These are phyloP conservation scores for Argynnis bischoffii DNA, from an alignment of 2,888 invertebrate species.

Conservation along the genomic window DNA sequence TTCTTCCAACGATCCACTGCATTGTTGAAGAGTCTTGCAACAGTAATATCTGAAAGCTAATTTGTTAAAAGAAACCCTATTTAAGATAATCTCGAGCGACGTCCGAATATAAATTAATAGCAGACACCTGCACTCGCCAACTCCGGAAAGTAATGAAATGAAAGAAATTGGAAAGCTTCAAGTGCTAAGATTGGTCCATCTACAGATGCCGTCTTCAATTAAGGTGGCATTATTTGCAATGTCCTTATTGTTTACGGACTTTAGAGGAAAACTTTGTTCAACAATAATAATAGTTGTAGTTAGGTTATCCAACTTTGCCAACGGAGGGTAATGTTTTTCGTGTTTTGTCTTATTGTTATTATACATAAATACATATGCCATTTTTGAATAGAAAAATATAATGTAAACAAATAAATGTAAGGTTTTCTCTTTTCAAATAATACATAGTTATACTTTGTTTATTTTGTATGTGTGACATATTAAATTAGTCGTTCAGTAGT, in stretches of 20 bases:
- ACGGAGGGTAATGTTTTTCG: too few relatives aligned
- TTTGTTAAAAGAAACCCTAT: slow-evolving; percentile 46
- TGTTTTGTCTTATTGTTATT: too few relatives aligned
- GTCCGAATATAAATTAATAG: slow-evolving; percentile 45
- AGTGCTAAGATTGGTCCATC: slow-evolving; percentile 24
- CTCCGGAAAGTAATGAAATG: slow-evolving; percentile 26
- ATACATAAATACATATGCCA: too few relatives aligned
- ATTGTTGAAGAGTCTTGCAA: slow-evolving; percentile 26
- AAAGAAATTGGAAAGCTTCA: slow-evolving; percentile 31
- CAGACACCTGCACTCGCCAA: slow-evolving; percentile 38
- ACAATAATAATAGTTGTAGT: slow-evolving; percentile 1
- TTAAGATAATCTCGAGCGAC: slow-evolving; percentile 51
- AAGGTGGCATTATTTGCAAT: slow-evolving; percentile 16
- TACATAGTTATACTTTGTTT: too few relatives aligned
- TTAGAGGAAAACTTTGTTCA: slow-evolving; percentile 14
- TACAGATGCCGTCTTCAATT: slow-evolving; percentile 22
- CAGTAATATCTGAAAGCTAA: slow-evolving; percentile 42
- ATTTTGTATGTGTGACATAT: too few relatives aligned
- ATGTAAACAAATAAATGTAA: too few relatives aligned
- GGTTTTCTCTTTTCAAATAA: slow-evolving; percentile 1
- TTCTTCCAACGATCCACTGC: neutral
- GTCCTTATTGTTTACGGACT: slow-evolving; percentile 20
- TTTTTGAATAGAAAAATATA: too few relatives aligned
- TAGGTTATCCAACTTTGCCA: neutral
- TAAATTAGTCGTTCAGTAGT: too few relatives aligned